Conservation (phyloP, 2,797 vertebrate genomes). For the Protonibea diacanthus region DNA sequence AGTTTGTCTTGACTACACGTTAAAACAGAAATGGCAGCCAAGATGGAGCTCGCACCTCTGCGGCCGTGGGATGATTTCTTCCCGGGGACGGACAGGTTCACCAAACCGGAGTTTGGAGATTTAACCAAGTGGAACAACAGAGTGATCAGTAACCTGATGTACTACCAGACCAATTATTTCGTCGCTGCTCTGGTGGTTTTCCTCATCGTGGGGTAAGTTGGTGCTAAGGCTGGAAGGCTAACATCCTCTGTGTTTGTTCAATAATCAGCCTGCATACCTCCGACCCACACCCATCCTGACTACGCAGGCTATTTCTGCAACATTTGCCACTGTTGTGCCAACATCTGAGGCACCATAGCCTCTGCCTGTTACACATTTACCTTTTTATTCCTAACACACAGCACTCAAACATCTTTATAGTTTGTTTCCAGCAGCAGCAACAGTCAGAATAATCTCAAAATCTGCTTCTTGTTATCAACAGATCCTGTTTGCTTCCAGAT, state of each 20-base stretch:
- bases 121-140: slow-evolving; percentile 95
- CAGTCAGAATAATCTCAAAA: neutral
- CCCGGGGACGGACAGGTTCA: slow-evolving; percentile 90
- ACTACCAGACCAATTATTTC: slow-evolving; percentile 97
- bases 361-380: neutral
- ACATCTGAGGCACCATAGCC: neutral
- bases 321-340: slow-evolving; percentile 3
- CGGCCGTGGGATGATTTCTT: slow-evolving; percentile 94
- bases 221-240: slow-evolving; percentile 45
- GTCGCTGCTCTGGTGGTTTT: slow-evolving; percentile 87
- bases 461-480: neutral
- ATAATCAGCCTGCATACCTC: slow-evolving; percentile 55
- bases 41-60: slow-evolving; percentile 90
- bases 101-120: slow-evolving; percentile 91
- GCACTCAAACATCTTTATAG: neutral
- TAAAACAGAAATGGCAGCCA: slow-evolving; percentile 85
- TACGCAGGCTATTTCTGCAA: slow-evolving; percentile 35
- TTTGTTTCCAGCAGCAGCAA: neutral
- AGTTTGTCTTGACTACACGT: slow-evolving; percentile 19
- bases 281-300: slow-evolving; percentile 59
- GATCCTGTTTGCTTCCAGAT: neutral
- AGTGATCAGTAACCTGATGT: slow-evolving; percentile 94
- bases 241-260: slow-evolving; percentile 42
- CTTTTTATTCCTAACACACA: neutral
- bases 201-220: slow-evolving; percentile 93